phyloP scores from a whole-genome alignment of 2,797 vertebrate genomes.

The Danio kyathit region DNA sequence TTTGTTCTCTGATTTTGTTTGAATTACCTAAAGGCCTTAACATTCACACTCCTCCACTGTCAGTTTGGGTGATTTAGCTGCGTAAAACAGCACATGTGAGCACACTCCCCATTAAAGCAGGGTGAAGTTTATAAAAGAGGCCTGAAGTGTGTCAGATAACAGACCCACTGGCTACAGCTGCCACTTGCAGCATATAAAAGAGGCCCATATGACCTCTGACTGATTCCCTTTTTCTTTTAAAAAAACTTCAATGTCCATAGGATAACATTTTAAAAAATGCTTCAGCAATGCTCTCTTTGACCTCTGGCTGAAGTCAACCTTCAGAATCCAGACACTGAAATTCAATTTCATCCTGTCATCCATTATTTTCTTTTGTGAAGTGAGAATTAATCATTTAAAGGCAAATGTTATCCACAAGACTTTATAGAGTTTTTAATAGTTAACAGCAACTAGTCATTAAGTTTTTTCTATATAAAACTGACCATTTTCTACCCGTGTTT shows the following conservation, averaged over 20 bases:
- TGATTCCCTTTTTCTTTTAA: slow-evolving; percentile 33
- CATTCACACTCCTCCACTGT: slow-evolving; percentile 19
- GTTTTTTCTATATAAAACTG: background rate
- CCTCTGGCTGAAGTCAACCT: slow-evolving; percentile 16
- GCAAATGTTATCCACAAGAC: background rate
- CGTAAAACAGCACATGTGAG: slow-evolving; percentile 32
- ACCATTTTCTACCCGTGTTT: background rate
- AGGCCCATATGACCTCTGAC: slow-evolving; percentile 54
- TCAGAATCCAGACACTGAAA: slow-evolving; percentile 31
- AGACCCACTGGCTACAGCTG: slow-evolving; percentile 57
- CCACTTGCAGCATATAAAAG: slow-evolving; percentile 57
- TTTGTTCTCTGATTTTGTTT: background rate
- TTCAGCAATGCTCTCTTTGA: slow-evolving; percentile 40
- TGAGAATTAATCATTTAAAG: slow-evolving; percentile 17
- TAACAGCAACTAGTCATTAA: too few species aligned
- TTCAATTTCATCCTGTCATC: slow-evolving; percentile 43
- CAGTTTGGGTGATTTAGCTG: slow-evolving; percentile 27
- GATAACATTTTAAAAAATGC: slow-evolving; percentile 37
- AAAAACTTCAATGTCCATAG: slow-evolving; percentile 4
- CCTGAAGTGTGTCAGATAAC: slow-evolving; percentile 57
- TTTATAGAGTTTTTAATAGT: background rate
- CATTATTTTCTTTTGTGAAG: slow-evolving; percentile 16
- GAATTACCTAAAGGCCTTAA: too few species aligned
- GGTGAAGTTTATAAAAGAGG: slow-evolving; percentile 54
- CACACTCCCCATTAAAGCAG: slow-evolving; percentile 40